phyloP scores from a whole-genome alignment of 1,140 invertebrate species.

The Tetramorium parvispinum region DNA sequence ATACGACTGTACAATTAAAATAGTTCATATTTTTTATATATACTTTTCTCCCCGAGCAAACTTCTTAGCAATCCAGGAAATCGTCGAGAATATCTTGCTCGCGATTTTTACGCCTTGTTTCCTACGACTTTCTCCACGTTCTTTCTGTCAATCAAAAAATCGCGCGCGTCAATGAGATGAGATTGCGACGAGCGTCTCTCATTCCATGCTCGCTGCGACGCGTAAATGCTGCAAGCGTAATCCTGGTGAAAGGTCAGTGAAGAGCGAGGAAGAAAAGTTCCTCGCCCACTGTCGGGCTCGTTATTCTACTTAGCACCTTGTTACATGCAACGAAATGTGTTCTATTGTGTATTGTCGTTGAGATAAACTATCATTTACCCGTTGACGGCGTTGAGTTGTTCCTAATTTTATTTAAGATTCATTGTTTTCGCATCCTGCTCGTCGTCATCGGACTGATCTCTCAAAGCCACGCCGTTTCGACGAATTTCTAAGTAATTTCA shows the following conservation, averaged over 20 bases:
- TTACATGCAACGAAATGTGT: conserved; percentile 75
- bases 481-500: conserved; percentile 19
- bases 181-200: conserved; percentile 40
- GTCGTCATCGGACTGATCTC: conserved; percentile 31
- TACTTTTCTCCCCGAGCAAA: neutral
- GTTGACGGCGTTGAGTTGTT: conserved; percentile 66
- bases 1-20: neutral
- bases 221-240: conserved; percentile 69
- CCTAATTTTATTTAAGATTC: conserved; percentile 74
- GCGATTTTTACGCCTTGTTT: conserved; percentile 17
- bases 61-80: neutral
- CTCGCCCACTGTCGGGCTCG: conserved; percentile 78
- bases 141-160: conserved; percentile 49
- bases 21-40: conserved; percentile 9
- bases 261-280: conserved; percentile 71
- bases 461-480: conserved; percentile 10
- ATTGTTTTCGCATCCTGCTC: conserved; percentile 70
- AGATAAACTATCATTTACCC: conserved; percentile 68
- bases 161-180: conserved; percentile 47
- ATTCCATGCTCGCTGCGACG: conserved; percentile 50
- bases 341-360: conserved; percentile 74
- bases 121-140: conserved; percentile 41
- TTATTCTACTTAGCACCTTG: conserved; percentile 77
- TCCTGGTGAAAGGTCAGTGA: conserved; percentile 79
- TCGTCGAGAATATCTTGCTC: neutral